These are phyloP conservation scores for Scaptomyza montana DNA, from an alignment of 1,140 invertebrate species.

Conservation along the genomic window DNA sequence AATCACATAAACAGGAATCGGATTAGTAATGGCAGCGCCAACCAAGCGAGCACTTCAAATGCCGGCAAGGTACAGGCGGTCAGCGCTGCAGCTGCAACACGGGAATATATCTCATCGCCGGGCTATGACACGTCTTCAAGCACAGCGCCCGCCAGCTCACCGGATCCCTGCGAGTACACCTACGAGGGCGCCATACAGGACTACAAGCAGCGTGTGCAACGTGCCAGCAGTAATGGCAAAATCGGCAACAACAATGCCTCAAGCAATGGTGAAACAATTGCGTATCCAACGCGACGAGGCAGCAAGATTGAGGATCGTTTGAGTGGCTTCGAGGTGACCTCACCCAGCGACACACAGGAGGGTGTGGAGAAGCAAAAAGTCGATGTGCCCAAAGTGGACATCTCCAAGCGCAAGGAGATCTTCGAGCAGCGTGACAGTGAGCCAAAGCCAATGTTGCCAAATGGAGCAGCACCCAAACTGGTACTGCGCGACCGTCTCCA, in stretches of 20 bases:
- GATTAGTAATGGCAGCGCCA: constrained; percentile 38
- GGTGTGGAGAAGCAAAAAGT: constrained; percentile 84
- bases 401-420: constrained; percentile 91
- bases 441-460: constrained; percentile 78
- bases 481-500: constrained; percentile 66
- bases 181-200: constrained; percentile 94
- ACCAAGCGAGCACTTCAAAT: constrained; percentile 45
- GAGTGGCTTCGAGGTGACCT: constrained; percentile 77
- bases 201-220: constrained; percentile 90
- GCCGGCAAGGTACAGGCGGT: constrained; percentile 33
- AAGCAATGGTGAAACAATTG: constrained; percentile 52
- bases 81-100: constrained; percentile 17
- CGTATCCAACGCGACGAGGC: constrained; percentile 71
- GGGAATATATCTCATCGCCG: constrained; percentile 80
- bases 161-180: constrained; percentile 88
- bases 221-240: constrained; percentile 81
- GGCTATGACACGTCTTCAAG: constrained; percentile 81
- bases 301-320: constrained; percentile 82
- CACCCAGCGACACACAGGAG: constrained; percentile 83
- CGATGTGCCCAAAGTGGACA: constrained; percentile 90
- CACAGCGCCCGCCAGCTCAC: constrained; percentile 76
- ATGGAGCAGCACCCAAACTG: constrained; percentile 54
- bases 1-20: constrained; percentile 70
- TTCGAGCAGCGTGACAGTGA: constrained; percentile 86
- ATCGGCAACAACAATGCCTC: constrained; percentile 46